Base-by-base conservation (phyloP, 1,140 invertebrate species). In the Atta cephalotes region DNA sequence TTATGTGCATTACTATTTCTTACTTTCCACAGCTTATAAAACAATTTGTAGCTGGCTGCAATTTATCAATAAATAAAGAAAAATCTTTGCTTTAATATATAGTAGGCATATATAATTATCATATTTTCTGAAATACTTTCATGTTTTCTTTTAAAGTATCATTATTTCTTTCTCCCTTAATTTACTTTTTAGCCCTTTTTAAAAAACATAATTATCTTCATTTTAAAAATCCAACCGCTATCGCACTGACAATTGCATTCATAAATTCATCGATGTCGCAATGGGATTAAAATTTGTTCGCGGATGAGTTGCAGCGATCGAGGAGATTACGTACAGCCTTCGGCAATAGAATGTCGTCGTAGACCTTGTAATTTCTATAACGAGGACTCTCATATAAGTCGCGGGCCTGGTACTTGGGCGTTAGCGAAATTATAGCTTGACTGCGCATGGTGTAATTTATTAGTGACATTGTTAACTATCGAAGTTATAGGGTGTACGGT, bases 391-490 rank as follows among this genome's bases (percentile, higher is more conserved):
- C 68, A 25, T 63, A 21, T 51, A 85, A 85, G 72, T 85, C 87
- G 63, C n/a, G 14, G 53, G 39, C 28, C 31, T 21, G 14, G 63
- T 62, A 88, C 74, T 88, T 89, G 45, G 12, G 35, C n/a, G 18
- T 70, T 21, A 28, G 53, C 31, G 35, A 88, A 85, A 89, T 89
- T 88, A 85, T 39, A 85, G 62, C 35, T 76, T 49, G 7, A 35
- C 18, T 18, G 56, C 21, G 49, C 35, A 45, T 16, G 45, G n/a
- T 35, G 71, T 81, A 76, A 86, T 80, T 88, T 74, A 88, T 80
- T 62, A 68, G 56, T 68, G 68, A 79, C 70, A 76, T 88, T 76
- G 87, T 86, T 89, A 76, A 88, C 66, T 87, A 56, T 77, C 68
- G 80, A 85, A 89, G 56, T 85, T 86, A 86, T 72, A 86, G 70